Conservation (phyloP, 2,797 vertebrate species). For the Psittacula derbiana region DNA sequence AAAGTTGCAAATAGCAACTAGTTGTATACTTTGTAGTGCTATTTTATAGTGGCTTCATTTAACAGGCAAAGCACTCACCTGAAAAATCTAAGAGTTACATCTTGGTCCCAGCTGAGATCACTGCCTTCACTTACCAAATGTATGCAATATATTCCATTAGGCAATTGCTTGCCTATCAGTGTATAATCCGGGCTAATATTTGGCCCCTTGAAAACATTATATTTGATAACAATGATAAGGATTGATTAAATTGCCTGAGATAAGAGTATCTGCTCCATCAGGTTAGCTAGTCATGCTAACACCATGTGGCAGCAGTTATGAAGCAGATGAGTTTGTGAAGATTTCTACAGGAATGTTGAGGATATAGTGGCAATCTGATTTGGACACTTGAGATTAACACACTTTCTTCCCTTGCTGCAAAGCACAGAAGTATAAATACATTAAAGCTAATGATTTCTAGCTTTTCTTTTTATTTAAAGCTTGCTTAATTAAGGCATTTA, state of each 20-base stretch:
- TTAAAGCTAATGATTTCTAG: not conserved
- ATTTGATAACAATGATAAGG: slow-evolving; percentile 45
- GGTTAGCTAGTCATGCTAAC: slow-evolving; percentile 4
- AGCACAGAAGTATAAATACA: not conserved
- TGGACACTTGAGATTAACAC: slow-evolving; percentile 15
- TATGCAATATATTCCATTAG: not conserved
- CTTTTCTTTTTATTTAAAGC: not conserved
- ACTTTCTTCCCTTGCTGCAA: not conserved
- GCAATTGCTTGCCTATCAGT: not conserved
- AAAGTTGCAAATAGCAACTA: not conserved
- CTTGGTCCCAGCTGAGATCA: not conserved
- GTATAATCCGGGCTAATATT: not conserved
- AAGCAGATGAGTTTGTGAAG: not conserved
- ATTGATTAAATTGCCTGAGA: slow-evolving; percentile 38
- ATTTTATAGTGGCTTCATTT: not conserved
- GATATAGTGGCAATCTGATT: not conserved
- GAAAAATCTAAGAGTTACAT: not conserved
- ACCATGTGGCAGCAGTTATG: not conserved
- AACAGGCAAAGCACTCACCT: not conserved
- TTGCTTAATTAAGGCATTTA: slow-evolving; percentile 41
- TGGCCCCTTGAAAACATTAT: slow-evolving; percentile 11
- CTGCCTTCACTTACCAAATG: not conserved
- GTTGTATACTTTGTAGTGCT: not conserved
- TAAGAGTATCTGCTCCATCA: not conserved
- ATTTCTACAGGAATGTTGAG: not conserved